Evolutionary conservation across 2,113 vertebrate species (phyloP).

Genomic region (Ictalurus furcatus): DNA sequence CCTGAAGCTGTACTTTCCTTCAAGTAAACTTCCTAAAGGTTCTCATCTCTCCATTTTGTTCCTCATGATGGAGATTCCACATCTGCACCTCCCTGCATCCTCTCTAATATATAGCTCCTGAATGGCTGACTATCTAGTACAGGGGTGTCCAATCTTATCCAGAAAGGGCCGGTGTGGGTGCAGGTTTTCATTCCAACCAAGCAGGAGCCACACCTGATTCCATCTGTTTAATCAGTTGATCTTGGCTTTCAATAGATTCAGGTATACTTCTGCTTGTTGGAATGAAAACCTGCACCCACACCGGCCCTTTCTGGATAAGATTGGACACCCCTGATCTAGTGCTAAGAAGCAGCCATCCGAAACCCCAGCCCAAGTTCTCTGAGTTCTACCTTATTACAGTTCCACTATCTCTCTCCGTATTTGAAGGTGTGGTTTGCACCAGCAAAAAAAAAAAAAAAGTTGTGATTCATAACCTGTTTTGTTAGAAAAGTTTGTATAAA

Average conservation of each 20-base stretch:
- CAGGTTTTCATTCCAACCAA: too few relatives aligned
- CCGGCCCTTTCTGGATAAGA: too few relatives aligned
- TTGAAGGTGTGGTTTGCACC: neutral
- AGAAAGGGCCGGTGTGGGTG: too few relatives aligned
- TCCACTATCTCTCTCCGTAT: neutral
- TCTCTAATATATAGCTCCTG: neutral
- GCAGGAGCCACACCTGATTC: too few relatives aligned
- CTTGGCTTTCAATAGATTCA: too few relatives aligned
- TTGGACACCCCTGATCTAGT: neutral
- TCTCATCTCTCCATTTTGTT: neutral
- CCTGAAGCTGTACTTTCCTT: neutral
- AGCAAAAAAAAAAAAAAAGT: neutral
- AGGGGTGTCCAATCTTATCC: too few relatives aligned
- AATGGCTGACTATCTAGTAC: neutral
- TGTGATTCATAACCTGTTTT: neutral
- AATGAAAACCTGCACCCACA: too few relatives aligned
- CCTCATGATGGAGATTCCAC: neutral
- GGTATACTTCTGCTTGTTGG: too few relatives aligned
- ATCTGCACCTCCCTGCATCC: neutral
- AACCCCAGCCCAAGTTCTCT: neutral
- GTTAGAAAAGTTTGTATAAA: neutral
- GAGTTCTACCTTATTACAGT: neutral
- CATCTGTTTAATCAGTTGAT: too few relatives aligned
- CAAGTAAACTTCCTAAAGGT: neutral
- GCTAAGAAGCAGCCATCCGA: neutral